These are phyloP conservation scores for Pelobates fuscus DNA, from an alignment of 2,113 vertebrate species.

Conservation along the genomic window DNA sequence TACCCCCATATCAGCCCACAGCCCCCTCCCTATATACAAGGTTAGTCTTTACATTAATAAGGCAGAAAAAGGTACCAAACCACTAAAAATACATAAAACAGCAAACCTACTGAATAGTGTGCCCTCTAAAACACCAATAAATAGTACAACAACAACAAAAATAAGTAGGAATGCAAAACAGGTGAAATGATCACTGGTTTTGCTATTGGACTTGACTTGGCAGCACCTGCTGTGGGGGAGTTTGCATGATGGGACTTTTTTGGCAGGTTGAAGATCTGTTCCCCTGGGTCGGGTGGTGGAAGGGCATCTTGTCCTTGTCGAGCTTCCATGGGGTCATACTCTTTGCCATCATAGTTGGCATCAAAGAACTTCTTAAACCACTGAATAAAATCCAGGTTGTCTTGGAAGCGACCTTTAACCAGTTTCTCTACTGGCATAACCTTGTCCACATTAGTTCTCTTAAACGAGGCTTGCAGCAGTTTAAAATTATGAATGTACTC, in stretches of 20 bases:
- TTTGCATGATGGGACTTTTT: slow-evolving; percentile 96
- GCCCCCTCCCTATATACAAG: too few relatives aligned
- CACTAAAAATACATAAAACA: too few relatives aligned
- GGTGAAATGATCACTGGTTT: slow-evolving; percentile 91
- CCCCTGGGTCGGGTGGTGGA: slow-evolving; percentile 93
- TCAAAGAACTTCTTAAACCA: slow-evolving; percentile 99
- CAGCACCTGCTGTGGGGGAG: slow-evolving; percentile 97
- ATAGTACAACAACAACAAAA: too few relatives aligned
- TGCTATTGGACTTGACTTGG: slow-evolving; percentile 85
- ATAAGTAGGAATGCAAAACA: too few relatives aligned
- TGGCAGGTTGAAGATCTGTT: slow-evolving; percentile 98
- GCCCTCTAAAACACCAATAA: too few relatives aligned
- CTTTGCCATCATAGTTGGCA: slow-evolving; percentile 97
- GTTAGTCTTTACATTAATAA: too few relatives aligned
- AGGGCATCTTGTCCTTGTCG: slow-evolving; percentile 97
- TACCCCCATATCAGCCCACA: too few relatives aligned
- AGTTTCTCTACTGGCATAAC: slow-evolving; percentile 98
- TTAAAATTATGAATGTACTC: slow-evolving; percentile 99
- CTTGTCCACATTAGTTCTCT: slow-evolving; percentile 98
- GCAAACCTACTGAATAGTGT: too few relatives aligned
- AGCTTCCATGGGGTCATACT: slow-evolving; percentile 91
- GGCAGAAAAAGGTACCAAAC: too few relatives aligned
- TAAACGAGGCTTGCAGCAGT: slow-evolving; percentile 95
- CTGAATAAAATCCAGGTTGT: slow-evolving; percentile 98
- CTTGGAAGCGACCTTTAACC: slow-evolving; percentile 97